Evolutionary conservation across 1,140 invertebrate species (phyloP).

Genomic region (Nephila pilipes): DNA sequence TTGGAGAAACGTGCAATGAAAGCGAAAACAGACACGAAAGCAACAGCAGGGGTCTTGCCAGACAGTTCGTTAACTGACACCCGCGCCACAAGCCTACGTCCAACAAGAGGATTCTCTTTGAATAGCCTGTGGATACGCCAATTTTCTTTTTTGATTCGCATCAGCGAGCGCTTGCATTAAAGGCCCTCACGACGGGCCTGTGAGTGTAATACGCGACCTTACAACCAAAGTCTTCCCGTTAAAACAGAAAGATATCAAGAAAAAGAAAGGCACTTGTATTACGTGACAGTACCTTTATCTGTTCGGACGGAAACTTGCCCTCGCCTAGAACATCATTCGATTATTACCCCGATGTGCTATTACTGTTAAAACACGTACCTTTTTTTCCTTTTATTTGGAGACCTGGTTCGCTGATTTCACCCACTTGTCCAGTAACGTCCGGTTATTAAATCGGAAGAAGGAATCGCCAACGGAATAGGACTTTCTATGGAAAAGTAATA

Average conservation of each 20-base stretch:
- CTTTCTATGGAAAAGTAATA: constrained; percentile 29
- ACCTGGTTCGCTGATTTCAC: constrained; percentile 55
- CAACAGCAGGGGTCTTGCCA: not conserved
- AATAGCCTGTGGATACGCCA: constrained; percentile 21
- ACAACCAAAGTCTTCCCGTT: not conserved
- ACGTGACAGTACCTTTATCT: constrained; percentile 52
- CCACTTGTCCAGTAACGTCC: constrained; percentile 47
- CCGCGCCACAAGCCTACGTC: not conserved
- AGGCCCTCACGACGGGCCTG: constrained; percentile 4
- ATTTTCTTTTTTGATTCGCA: constrained; percentile 37
- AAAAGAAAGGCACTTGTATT: not conserved
- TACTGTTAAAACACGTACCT: not conserved
- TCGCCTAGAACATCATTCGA: not conserved
- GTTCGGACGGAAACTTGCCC: not conserved
- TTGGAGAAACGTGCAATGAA: constrained; percentile 15
- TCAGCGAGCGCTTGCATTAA: constrained; percentile 18
- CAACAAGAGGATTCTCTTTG: not conserved
- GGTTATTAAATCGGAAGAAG: constrained; percentile 46
- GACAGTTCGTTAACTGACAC: constrained; percentile 10
- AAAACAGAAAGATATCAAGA: not conserved
- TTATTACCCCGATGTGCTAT: constrained; percentile 17
- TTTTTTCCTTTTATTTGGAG: constrained; percentile 58
- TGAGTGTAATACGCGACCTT: constrained; percentile 8
- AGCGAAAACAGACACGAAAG: constrained; percentile 6
- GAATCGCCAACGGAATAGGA: not conserved